Evolutionary conservation across 2,797 vertebrate species (phyloP).

Genomic region (Rhynchonycteris naso): DNA sequence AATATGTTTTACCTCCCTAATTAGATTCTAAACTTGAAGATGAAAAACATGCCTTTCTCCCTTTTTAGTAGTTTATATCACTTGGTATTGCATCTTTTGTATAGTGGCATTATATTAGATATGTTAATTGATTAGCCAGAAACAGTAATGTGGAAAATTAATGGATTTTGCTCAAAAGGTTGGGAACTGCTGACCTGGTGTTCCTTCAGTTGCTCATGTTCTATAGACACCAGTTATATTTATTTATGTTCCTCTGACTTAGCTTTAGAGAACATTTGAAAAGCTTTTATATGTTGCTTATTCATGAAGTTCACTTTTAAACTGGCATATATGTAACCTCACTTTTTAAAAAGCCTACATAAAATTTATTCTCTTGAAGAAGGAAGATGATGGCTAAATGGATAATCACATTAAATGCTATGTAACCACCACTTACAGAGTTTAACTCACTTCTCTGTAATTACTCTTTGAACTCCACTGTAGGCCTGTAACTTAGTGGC

Average conservation of each 20-base stretch:
- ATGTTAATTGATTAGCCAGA: not conserved
- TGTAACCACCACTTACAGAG: slow-evolving; percentile 37
- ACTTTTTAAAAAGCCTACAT: slow-evolving; percentile 18
- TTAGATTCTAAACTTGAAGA: not conserved
- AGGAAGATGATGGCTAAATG: not conserved
- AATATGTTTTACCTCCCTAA: not conserved
- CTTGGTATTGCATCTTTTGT: not conserved
- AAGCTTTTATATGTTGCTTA: not conserved
- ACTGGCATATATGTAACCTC: not conserved
- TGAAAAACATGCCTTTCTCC: not conserved
- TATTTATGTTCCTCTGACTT: slow-evolving; percentile 19
- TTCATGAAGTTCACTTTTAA: slow-evolving; percentile 35
- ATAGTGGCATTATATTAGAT: not conserved
- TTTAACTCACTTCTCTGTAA: slow-evolving; percentile 64
- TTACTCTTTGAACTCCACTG: slow-evolving; percentile 69
- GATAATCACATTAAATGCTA: slow-evolving; percentile 45
- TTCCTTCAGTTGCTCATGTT: not conserved
- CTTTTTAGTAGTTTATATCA: not conserved
- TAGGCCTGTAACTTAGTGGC: slow-evolving; percentile 32
- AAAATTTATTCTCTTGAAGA: slow-evolving; percentile 41
- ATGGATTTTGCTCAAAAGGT: not conserved
- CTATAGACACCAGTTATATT: not conserved
- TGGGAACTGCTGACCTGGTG: not conserved
- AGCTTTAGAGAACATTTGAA: slow-evolving; percentile 5
- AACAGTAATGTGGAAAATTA: not conserved